phyloP scores from a whole-genome alignment of 2,888 invertebrate genomes.

The Xanthorhoe spadicearia region DNA sequence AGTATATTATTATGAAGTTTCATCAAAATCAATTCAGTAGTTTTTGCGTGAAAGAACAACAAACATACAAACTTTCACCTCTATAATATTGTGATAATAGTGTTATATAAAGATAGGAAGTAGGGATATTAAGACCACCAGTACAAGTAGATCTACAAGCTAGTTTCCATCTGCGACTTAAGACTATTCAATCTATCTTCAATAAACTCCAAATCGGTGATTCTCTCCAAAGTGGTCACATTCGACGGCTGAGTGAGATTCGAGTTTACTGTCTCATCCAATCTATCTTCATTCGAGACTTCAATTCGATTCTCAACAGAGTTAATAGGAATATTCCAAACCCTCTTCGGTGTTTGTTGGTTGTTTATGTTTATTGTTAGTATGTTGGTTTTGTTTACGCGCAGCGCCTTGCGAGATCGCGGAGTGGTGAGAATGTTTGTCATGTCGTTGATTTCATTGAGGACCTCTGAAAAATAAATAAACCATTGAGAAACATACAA shows the following conservation, averaged over 20 bases:
- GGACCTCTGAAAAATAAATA: constrained; percentile 63
- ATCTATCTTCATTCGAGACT: too few species aligned
- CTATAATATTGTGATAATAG: too few species aligned
- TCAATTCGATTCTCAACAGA: constrained; percentile 48
- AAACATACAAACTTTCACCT: too few species aligned
- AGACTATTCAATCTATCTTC: constrained; percentile 72
- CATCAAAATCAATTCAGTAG: too few species aligned
- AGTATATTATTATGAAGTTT: too few species aligned
- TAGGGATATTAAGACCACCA: too few species aligned
- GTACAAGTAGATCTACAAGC: constrained; percentile 52
- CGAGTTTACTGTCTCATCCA: constrained; percentile 49
- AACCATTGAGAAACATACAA: too few species aligned
- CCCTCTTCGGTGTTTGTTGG: constrained; percentile 52
- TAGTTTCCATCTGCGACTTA: constrained; percentile 70
- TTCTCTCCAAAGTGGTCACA: constrained; percentile 73
- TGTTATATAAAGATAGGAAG: too few species aligned
- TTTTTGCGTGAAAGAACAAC: too few species aligned
- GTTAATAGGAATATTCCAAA: constrained; percentile 65
- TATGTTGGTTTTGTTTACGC: constrained; percentile 21
- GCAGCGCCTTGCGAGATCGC: constrained; percentile 22
- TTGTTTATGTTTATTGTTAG: constrained; percentile 56
- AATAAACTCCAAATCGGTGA: constrained; percentile 74
- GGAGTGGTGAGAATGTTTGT: constrained; percentile 56
- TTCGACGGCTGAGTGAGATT: constrained; percentile 65
- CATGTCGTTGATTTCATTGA: constrained; percentile 73